Conservation (phyloP, 2,113 vertebrate genomes). For the Anas platyrhynchos region DNA sequence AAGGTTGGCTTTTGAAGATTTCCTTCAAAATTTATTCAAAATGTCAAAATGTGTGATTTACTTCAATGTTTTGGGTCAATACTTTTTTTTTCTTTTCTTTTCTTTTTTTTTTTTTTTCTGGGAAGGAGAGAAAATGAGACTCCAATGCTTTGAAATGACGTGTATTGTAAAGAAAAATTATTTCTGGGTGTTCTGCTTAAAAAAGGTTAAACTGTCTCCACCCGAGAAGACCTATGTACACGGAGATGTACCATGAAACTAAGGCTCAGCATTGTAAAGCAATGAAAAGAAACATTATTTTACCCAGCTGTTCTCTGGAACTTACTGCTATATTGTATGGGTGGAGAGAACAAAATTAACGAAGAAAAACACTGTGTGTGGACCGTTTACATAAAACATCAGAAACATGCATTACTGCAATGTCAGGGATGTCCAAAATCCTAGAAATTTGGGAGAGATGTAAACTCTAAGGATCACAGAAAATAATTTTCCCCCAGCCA, state of each 20-base stretch:
- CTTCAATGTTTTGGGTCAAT: not conserved
- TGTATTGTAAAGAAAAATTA: not conserved
- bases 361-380: not conserved
- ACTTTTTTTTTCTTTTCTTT: not conserved
- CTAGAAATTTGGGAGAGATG: not conserved
- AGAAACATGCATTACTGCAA: not conserved
- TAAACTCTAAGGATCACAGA: not conserved
- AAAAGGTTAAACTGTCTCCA: not conserved
- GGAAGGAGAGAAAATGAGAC: not conserved
- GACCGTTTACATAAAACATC: not conserved
- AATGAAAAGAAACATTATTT: not conserved
- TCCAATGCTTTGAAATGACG: not conserved
- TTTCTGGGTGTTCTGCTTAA: not conserved
- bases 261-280: not conserved
- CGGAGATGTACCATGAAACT: not conserved
- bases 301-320: not conserved
- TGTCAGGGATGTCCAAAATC: not conserved
- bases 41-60: not conserved
- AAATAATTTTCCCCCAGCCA: fast-evolving
- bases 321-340: not conserved
- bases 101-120: not conserved
- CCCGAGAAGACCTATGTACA: not conserved
- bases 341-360: not conserved
- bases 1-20: not conserved
- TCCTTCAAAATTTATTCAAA: not conserved